These are phyloP conservation scores for Cactoblastis cactorum DNA, from an alignment of 2,888 invertebrate species.

Conservation along the genomic window DNA sequence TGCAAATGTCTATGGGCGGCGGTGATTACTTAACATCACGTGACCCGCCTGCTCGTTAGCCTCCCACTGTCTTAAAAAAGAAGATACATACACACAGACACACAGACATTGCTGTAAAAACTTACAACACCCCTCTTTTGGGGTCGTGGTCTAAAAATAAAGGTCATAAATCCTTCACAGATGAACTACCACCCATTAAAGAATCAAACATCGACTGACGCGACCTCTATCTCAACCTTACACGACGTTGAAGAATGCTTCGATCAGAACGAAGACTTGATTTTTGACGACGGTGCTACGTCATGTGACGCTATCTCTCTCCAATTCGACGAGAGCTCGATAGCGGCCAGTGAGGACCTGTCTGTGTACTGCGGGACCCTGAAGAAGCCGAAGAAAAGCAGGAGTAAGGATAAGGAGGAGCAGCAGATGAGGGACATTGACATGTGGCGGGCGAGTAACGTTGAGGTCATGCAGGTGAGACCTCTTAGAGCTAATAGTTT, in stretches of 20 bases:
- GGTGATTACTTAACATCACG: too few relatives aligned
- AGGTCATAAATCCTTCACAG: slow-evolving; percentile 25
- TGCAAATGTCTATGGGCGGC: too few relatives aligned
- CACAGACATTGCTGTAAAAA: too few relatives aligned
- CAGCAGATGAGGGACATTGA: slow-evolving; percentile 51
- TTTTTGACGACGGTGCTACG: slow-evolving; percentile 48
- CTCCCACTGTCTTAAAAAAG: too few relatives aligned
- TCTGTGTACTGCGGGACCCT: slow-evolving; percentile 55
- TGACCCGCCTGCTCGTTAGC: too few relatives aligned
- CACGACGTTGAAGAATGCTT: slow-evolving; percentile 41
- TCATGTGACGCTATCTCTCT: slow-evolving; percentile 57
- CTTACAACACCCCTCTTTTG: not conserved
- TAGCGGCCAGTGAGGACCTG: slow-evolving; percentile 54
- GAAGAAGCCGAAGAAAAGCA: slow-evolving; percentile 55
- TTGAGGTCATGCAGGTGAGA: slow-evolving; percentile 62
- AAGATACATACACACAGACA: too few relatives aligned
- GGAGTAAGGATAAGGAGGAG: slow-evolving; percentile 44
- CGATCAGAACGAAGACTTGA: slow-evolving; percentile 29
- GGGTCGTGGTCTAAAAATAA: too few relatives aligned
- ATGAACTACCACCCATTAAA: slow-evolving; percentile 48
- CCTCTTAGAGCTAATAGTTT: not conserved
- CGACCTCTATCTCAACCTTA: slow-evolving; percentile 45
- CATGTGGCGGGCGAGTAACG: slow-evolving; percentile 67
- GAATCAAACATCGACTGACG: slow-evolving; percentile 41
- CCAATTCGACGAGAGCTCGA: slow-evolving; percentile 52